Evolutionary conservation across 35 echinoderm and acorn worm species (phyloP).

Genomic region (Lytechinus pictus): DNA sequence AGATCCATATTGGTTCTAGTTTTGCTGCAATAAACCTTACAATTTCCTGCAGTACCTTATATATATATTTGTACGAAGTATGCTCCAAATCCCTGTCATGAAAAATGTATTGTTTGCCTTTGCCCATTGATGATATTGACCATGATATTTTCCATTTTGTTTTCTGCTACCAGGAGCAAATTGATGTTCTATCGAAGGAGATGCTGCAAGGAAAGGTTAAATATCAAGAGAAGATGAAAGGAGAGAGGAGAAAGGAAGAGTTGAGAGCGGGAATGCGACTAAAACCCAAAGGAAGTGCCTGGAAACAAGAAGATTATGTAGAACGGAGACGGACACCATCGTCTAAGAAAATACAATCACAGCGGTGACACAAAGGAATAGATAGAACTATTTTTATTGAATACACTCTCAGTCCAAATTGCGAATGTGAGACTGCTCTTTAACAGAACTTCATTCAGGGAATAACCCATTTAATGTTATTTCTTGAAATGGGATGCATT

Average conservation of each 20-base stretch:
- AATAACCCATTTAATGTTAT: neutral
- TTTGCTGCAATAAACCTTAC: too few species aligned
- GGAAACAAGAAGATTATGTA: neutral
- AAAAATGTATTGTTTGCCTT: too few species aligned
- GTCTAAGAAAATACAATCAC: neutral
- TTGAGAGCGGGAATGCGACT: neutral
- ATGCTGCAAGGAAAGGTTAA: neutral
- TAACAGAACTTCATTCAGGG: neutral
- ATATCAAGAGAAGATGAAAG: neutral
- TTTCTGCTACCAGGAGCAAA: neutral
- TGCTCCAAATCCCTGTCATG: too few species aligned
- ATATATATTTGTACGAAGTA: too few species aligned
- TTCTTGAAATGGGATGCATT: neutral
- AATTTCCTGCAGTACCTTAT: too few species aligned
- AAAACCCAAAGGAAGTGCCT: conserved; percentile 22
- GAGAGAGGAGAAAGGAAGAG: conserved; percentile 6
- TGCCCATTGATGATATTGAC: too few species aligned
- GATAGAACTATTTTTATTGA: neutral
- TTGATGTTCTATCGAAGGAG: conserved; percentile 22
- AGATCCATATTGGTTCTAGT: too few species aligned
- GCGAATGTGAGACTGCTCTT: neutral
- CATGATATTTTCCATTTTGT: neutral
- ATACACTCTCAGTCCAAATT: neutral
- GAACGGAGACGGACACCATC: neutral
- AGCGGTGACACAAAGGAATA: neutral